Base-by-base conservation (phyloP, 2,113 vertebrate species). In the Eptesicus fuscus region DNA sequence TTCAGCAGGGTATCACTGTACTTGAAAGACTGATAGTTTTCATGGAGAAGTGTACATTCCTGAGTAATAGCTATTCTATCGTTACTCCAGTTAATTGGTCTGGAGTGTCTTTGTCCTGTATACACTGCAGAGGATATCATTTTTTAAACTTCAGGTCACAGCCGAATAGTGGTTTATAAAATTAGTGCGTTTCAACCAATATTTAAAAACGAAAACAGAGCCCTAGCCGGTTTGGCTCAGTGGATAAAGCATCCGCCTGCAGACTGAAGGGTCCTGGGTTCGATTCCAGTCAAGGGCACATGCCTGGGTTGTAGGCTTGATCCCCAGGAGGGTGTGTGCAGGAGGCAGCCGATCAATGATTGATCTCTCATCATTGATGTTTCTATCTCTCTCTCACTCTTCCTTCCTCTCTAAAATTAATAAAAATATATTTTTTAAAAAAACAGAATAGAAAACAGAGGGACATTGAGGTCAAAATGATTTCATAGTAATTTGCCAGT, bases 141-240 rank as follows among this genome's bases (percentile, higher is more conserved):
- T 95, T 90, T 86, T 74, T 16, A 86, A 83, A 90, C 59, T 89
- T 94, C 32, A 74, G 25, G n/a, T 87, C 49, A 90, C 40, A 90
- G 17, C 7, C 71, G 49, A 79, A 37, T 5, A 79, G 74, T 84
- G 30, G 35, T 40, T 86, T 78, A 88, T 53, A 69, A 96, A 63
- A 88, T 49, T 32, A 77, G 20, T 56, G 17, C 82, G 23, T 78
- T 95, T 87, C 44, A 84, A 78, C 13, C 30, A 84, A 44, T 82
- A 95, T 59, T 93, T 90, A 73, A 84, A 91, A 95, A 69, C 2
- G 90, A 92, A 94, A 59, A 44, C 11, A 74, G 71, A 74, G 59
- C 59, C 25, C 59, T 61, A 61, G 25, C 59, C 59, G 4, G 25
- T 61, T 61, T 61, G 59, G 23, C 59, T 61, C 59, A 61, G 25